Percentiles rank a stretch among this genome's conserved stretches.
phyloP scores from a whole-genome alignment of 1,140 invertebrate species.

The Drosophila micromelanica region DNA sequence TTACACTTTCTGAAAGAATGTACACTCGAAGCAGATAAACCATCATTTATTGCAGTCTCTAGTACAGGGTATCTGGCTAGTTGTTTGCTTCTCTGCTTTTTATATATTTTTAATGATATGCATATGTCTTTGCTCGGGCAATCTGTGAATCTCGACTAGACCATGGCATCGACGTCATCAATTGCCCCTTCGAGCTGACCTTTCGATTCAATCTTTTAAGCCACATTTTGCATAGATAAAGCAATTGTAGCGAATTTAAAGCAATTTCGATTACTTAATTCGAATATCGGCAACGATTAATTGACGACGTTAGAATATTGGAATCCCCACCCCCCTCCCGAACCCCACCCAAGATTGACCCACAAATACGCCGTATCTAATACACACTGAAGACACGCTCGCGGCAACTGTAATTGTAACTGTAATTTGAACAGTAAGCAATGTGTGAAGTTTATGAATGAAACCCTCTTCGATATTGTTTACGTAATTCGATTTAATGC shows the following conservation, averaged over 20 bases:
- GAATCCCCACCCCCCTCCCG: no score
- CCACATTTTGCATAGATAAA: background rate
- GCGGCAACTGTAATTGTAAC: background rate
- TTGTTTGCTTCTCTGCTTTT: background rate
- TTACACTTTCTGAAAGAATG: no score
- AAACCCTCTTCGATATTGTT: constrained; percentile 17
- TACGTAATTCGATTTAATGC: constrained; percentile 21
- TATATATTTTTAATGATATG: constrained; percentile 45
- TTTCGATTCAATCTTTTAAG: background rate
- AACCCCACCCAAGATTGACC: constrained; percentile 48
- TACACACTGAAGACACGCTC: no score
- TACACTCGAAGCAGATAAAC: no score
- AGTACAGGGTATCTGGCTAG: background rate
- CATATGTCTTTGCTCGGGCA: constrained; percentile 24
- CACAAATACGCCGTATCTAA: constrained; percentile 32
- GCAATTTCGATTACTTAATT: constrained; percentile 6
- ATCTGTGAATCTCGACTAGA: constrained; percentile 54
- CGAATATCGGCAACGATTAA: constrained; percentile 39
- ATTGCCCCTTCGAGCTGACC: no score
- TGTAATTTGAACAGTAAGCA: background rate
- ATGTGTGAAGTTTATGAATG: constrained; percentile 23
- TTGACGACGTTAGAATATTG: constrained; percentile 53
- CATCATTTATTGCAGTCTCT: no score
- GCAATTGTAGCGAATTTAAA: background rate
- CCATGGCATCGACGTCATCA: constrained; percentile 10